Base-by-base conservation (phyloP, 1,140 invertebrate species). In the Pogonognathellus flavescens region DNA sequence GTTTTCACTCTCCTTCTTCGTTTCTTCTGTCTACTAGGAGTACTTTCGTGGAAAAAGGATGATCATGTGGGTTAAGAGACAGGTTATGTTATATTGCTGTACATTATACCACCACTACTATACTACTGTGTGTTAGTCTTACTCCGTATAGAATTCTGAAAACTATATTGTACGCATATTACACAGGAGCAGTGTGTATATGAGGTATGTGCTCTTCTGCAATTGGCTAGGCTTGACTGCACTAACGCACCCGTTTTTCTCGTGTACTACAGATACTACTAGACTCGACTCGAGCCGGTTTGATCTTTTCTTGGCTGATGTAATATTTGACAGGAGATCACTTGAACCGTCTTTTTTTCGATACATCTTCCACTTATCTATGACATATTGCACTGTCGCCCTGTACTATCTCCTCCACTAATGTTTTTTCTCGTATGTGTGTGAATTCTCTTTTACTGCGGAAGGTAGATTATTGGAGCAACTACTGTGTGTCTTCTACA, bases 311-410 rank as follows among this genome's bases (percentile, higher is more conserved):
- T 31, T 76, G 25, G 31, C 41, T 50, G 70, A 76, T 76, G 70
- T 76, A 76, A 76, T 76, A 76, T 76, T 41, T 76, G 70, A 76
- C 70, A 76, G 70, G 70, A 76, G 70, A 76, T 76, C 70, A 76
- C 70, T 76, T 76, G 70, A 76, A 76, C 70, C 41, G 70, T 76
- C 70, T 76, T 31, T 76, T 41, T 31, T 76, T 76, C 25, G 70
- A 76, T 76, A 76, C 70, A 76, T 76, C 70, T 76, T 41, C 25
- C 41, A 50, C 70, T 76, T 31, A 76, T 76, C 70, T 50, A 49
- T 76, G 70, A 76, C 70, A 76, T 31, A 76, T 76, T 76, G 41
- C 70, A 76, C 41, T 76, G 70, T 76, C 70, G 31, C 70, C 70
- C 31, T 41, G 31, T 41, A 50, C 41, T 76, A 49, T 76, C 41